Evolutionary conservation across 1,140 invertebrate genomes (phyloP), one percentile per base, ranked within the genome.

Genomic region (Atta texana): DNA sequence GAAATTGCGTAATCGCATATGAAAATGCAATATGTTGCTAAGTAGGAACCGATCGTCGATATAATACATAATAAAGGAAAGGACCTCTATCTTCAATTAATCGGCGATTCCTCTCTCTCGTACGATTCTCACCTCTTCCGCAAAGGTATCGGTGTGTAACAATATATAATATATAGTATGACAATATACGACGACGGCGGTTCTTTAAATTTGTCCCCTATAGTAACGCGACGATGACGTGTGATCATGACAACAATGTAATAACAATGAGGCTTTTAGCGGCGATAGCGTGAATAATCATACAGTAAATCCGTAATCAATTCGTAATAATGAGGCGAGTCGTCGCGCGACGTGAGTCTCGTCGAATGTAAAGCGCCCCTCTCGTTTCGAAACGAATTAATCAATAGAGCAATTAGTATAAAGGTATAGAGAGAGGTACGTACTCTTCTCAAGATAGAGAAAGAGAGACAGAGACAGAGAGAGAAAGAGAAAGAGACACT

Each of bases 401-500:
- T 80, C 12, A 88, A 61, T 86, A 34, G 34, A 80, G 64, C 53
- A 86, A 80, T 87, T 87, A 87, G 69, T 82, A 66, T 77, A 80
- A 85, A 90, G 72, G 64, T 89, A 88, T 57, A 88, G 66, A 89
- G 64, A 89, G 71, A 77, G 85, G 64, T 86, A 89, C 53, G 77
- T 89, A 90, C 7, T 84, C 77, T 82, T 87, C 28, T 75, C 66
- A 69, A 68, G 59, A 63, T 63, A 90, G 88, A 89, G 74, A 82
- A 53, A 53, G 44, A 53, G 24, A 66, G 49, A 57, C 18, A 85
- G 7, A 76, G 51, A 55, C 7, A 81, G 28, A 71, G 49, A 82
- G 16, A 87, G 53, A 61, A 2, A 88, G n/a, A 76, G 55, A 88
- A 71, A 93, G 92, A 94, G 84, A 89, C 82, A 93, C 91, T 94